Evolutionary conservation across 2,888 invertebrate species (phyloP).

Genomic region (Drosophila meridiana): DNA sequence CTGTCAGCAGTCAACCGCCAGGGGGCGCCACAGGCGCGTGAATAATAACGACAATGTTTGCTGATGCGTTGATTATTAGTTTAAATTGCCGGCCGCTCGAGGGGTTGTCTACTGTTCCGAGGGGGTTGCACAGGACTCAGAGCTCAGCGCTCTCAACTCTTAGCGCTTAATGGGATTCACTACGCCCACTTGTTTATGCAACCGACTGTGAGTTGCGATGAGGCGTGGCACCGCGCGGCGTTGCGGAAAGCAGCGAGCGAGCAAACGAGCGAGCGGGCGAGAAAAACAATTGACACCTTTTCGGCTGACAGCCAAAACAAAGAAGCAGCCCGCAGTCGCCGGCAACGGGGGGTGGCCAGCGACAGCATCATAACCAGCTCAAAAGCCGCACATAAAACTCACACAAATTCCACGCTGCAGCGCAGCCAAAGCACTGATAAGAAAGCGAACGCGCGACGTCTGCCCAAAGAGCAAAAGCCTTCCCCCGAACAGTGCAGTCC

Average conservation of each 20-base stretch:
- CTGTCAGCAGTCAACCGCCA: conserved; percentile 64
- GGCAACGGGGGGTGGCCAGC: conserved; percentile 8
- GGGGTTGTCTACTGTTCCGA: conserved; percentile 37
- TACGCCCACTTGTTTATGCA: conserved; percentile 84
- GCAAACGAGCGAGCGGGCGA: conserved; percentile 6
- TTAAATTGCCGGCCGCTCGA: conserved; percentile 77
- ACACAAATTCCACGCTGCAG: conserved; percentile 78
- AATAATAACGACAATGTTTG: conserved; percentile 82
- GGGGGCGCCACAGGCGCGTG: conserved; percentile 58
- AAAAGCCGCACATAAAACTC: conserved; percentile 78
- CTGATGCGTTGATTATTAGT: conserved; percentile 84
- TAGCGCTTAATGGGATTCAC: conserved; percentile 74
- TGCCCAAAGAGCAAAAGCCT: conserved; percentile 44
- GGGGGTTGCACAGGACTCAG: conserved; percentile 17
- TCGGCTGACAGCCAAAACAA: conserved; percentile 58
- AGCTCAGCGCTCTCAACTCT: conserved; percentile 9
- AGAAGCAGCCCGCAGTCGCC: conserved; percentile 45
- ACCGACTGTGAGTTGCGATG: conserved; percentile 73
- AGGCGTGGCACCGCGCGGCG: conserved; percentile 1
- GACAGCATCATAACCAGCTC: conserved; percentile 75
- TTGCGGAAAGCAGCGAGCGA: conserved; percentile 8
- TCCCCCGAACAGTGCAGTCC: conserved; percentile 15
- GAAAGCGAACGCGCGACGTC: conserved; percentile 60
- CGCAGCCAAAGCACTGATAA: conserved; percentile 75
- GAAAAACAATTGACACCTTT: conserved; percentile 76